Base-by-base conservation (phyloP, 1,140 invertebrate species). In the Hypsibius dujardini region DNA sequence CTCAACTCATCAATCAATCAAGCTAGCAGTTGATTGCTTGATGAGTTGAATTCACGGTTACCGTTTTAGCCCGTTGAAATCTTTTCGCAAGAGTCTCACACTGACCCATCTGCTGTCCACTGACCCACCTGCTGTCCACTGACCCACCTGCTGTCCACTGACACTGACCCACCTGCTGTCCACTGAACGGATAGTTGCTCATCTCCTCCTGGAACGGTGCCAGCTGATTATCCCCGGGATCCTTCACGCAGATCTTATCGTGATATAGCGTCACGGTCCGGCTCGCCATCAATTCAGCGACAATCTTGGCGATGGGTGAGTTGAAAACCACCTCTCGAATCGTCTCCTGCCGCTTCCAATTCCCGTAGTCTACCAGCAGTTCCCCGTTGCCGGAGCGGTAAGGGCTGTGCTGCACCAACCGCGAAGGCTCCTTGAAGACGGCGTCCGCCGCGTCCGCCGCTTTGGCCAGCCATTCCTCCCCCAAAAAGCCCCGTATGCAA, bases 121-220 rank as follows among this genome's bases (percentile, higher is more conserved):
- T n/a, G n/a, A n/a, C n/a, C n/a, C n/a, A n/a, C n/a, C n/a, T n/a
- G n/a, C n/a, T n/a, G n/a, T n/a, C n/a, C n/a, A n/a, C n/a, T n/a
- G n/a, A n/a, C n/a, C n/a, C n/a, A n/a, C n/a, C n/a, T n/a, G n/a
- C n/a, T n/a, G n/a, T n/a, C n/a, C n/a, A n/a, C n/a, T 56, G n/a
- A 56, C 50, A 7, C n/a, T n/a, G 15, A 46, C 46, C 59, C 72
- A 76, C 75, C 73, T 76, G 75, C 15, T 70, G 59, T 7, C 77
- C 77, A 62, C 77, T 75, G 46, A 78, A 76, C 1, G 77, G 77
- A 70, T 78, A 78, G 70, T 78, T 78, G 14, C 76, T 67, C 70
- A 78, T 77, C 56, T 78, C 77, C 14, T 77, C 76, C 50, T 78
- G 77, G 76, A 77, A 78, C 7, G 77, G 77, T 0, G 76, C 77